A percentile compares a stretch with the other conserved stretches of the same genome.
These are phyloP conservation scores for Papilio helenus DNA, from an alignment of 1,140 invertebrate species.

Conservation along the genomic window DNA sequence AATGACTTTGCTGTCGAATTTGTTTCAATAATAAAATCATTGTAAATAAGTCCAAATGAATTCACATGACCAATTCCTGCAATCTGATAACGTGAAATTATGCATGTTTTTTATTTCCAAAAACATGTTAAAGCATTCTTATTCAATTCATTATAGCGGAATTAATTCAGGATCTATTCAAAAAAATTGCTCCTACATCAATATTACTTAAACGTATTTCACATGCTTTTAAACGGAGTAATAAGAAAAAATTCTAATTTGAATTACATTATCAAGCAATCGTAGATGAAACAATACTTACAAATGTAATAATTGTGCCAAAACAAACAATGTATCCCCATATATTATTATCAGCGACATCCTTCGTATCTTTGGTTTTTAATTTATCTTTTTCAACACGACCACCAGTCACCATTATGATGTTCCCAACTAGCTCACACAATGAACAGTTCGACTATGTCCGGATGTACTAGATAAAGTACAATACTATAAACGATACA, in stretches of 20 bases:
- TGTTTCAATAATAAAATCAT: constrained; percentile 84
- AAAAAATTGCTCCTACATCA: no score
- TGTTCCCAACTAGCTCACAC: constrained; percentile 4
- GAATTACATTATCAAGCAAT: not conserved
- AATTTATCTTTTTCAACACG: constrained; percentile 43
- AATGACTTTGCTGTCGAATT: constrained; percentile 84
- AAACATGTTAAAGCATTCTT: no score
- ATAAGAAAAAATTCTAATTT: not conserved
- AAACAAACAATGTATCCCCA: constrained; percentile 86
- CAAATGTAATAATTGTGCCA: constrained; percentile 84
- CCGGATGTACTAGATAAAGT: constrained; percentile 36
- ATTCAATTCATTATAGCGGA: no score
- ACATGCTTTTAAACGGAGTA: not conserved
- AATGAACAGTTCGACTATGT: constrained; percentile 23
- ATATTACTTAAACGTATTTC: not conserved
- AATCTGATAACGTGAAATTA: constrained; percentile 68
- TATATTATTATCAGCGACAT: constrained; percentile 62
- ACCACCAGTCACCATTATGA: constrained; percentile 24
- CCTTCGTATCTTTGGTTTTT: constrained; percentile 36
- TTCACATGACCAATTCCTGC: constrained; percentile 83
- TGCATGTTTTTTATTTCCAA: not conserved
- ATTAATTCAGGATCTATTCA: not conserved
- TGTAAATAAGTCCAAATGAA: constrained; percentile 86
- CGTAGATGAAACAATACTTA: constrained; percentile 73
- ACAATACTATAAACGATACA: constrained; percentile 22